Percentiles rank a stretch among this genome's conserved stretches.
These are phyloP conservation scores for Congeria kusceri DNA, from an alignment of 2,888 invertebrate species.

Conservation along the genomic window DNA sequence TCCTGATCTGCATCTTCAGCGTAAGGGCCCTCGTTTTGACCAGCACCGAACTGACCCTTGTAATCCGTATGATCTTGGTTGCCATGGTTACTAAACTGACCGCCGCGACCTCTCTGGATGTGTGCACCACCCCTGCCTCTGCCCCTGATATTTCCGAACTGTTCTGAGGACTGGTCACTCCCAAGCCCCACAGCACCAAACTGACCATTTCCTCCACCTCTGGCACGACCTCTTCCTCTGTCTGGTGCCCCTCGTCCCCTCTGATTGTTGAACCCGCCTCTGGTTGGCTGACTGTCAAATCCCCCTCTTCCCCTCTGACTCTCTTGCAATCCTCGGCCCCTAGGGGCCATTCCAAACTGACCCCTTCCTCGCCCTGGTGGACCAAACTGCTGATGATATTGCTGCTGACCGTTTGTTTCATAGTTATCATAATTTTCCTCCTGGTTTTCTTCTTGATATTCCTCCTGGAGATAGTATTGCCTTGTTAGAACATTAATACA, in stretches of 20 bases:
- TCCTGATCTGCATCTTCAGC: no score
- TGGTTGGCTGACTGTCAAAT: background rate
- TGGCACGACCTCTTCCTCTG: background rate
- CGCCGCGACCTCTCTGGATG: background rate
- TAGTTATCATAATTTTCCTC: background rate
- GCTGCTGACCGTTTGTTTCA: background rate
- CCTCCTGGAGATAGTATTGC: no score
- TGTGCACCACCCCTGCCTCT: background rate
- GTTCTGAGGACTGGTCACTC: background rate
- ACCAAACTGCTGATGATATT: background rate
- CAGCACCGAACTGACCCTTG: background rate
- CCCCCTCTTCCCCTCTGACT: conserved; percentile 1
- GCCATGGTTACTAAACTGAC: conserved; percentile 17
- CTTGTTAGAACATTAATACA: no score
- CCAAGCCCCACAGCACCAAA: background rate
- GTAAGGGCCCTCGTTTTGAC: background rate
- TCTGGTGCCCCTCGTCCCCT: background rate
- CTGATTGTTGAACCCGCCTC: background rate
- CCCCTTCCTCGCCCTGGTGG: background rate
- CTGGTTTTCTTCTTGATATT: no score
- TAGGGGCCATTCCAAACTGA: background rate
- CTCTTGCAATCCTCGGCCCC: conserved; percentile 4
- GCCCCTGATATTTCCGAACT: background rate
- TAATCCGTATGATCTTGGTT: conserved; percentile 15
- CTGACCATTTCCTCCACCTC: background rate